Percentiles rank a stretch among this genome's conserved stretches.
Evolutionary conservation across 2,888 invertebrate species (phyloP).

Genomic region (Limnephilus lunatus): DNA sequence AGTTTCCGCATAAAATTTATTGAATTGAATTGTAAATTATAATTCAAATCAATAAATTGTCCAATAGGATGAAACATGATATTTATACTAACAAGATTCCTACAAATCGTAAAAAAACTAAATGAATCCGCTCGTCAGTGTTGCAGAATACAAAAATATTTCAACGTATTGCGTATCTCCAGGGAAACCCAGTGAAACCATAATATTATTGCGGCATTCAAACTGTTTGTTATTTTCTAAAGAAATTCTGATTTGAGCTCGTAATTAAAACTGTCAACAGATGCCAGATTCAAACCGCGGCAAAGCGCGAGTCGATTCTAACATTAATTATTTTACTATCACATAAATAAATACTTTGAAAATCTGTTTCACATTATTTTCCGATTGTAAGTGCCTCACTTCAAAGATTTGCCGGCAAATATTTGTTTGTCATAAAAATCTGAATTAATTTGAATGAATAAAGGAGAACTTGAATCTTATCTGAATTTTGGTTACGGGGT

Average conservation of each 20-base stretch:
- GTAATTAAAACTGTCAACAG: background rate
- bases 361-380: background rate
- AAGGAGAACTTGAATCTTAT: slow-evolving; percentile 4
- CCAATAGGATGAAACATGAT: too few species aligned
- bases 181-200: too few species aligned
- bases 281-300: background rate
- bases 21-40: background rate
- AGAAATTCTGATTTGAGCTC: background rate
- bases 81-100: too few species aligned
- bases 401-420: background rate
- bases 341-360: background rate
- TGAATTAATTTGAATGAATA: background rate
- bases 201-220: background rate
- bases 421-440: slow-evolving; percentile 5
- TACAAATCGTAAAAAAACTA: background rate
- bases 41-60: background rate
- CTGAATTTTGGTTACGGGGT: background rate
- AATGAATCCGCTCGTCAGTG: background rate
- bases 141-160: background rate
- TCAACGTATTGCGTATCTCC: background rate
- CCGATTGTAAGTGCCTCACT: background rate
- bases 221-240: background rate
- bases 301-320: background rate
- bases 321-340: background rate
- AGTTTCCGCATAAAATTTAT: too few species aligned